Evolutionary conservation across 2,797 vertebrate species (phyloP).

Genomic region (Carduelis carduelis): DNA sequence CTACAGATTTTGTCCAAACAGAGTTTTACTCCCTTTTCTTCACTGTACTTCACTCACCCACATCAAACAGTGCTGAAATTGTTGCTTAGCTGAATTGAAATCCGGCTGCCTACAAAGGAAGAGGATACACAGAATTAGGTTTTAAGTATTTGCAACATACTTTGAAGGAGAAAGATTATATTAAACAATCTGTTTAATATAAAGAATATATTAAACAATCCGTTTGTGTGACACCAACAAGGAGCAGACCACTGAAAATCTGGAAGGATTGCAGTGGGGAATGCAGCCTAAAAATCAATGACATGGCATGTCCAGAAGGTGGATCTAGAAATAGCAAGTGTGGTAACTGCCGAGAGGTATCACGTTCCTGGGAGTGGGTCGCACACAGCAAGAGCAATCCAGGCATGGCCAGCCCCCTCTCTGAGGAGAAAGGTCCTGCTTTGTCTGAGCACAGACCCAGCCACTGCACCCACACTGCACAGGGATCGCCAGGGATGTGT

Average conservation of each 20-base stretch:
- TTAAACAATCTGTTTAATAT: background rate
- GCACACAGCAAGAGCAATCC: rapidly evolving
- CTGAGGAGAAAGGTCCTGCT: background rate
- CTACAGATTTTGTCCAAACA: background rate
- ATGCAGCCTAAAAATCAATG: background rate
- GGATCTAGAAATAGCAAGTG: background rate
- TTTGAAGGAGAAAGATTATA: background rate
- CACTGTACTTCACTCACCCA: background rate
- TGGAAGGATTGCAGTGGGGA: background rate
- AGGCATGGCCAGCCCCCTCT: background rate
- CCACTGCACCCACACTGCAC: rapidly evolving
- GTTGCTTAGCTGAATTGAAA: background rate
- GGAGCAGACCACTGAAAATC: background rate
- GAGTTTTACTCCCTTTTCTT: background rate
- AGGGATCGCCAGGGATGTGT: background rate
- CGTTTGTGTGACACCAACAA: background rate
- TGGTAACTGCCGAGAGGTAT: background rate
- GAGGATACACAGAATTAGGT: background rate
- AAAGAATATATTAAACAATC: background rate
- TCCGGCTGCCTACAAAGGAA: background rate
- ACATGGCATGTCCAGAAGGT: background rate
- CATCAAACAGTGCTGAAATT: background rate
- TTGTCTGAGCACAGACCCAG: background rate
- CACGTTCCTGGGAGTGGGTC: background rate
- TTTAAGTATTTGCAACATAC: background rate